Evolutionary conservation across 2,797 vertebrate species (phyloP), one percentile per base, ranked within the genome.

Genomic region (Leptoclinus maculatus): DNA sequence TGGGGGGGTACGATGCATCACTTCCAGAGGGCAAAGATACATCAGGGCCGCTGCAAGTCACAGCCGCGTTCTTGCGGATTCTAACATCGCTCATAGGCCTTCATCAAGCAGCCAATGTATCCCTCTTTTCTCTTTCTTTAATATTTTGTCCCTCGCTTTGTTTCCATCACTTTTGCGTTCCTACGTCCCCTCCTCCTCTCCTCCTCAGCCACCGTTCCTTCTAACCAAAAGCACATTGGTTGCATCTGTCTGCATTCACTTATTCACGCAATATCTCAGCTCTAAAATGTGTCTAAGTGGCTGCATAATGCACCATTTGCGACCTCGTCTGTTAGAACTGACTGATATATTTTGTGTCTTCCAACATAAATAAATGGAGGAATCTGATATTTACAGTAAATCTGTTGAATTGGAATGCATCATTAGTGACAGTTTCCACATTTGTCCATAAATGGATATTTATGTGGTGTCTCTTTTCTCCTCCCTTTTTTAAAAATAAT

Each of bases 381-480:
- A 38, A 23, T 66, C 19, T 59, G 19, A 49, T 84, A 79, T 83
- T 87, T 86, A 63, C 60, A 51, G 36, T 77, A 39, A 27, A 84
- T 63, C 64, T 49, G 66, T 64, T 49, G 39, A 66, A 72, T 63
- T 64, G 10, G 59, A 36, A 58, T 34, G 49, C 51, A 54, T 75
- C 57, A 60, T 68, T 67, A 49, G 49, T 66, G 7, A 49, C 38
- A 73, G 25, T 56, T 5, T 71, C 36, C 27, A 27, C 27, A 63
- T 67, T 8, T 63, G 27, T 63, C 25, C 17, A 23, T 64, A 29
- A 53, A 66, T 2, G 6, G 19, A 59, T 74, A 49, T 38, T 25
- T 2, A n/a, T 56, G 32, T 45, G 29, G 5, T 1, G 4, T 57
- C 10, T 43, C 7, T 38, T 63, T 53, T 39, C 8, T 23, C 11